Percentiles rank a stretch among this genome's conserved stretches.
Conservation (phyloP, 2,113 vertebrate genomes). For the Solea solea region DNA sequence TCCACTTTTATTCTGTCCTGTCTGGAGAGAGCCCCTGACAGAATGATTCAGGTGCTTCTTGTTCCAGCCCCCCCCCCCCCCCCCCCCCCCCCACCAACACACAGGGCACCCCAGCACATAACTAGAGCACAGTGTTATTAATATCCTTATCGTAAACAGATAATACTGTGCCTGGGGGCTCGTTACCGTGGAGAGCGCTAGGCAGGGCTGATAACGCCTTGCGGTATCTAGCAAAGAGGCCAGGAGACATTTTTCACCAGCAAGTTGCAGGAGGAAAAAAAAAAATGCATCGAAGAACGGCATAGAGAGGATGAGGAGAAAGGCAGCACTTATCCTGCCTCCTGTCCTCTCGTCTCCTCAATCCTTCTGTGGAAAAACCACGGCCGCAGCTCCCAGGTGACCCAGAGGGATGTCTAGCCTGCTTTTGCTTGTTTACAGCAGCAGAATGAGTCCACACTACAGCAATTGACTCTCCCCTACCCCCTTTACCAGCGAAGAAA, state of each 20-base stretch:
- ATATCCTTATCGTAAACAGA: slow-evolving; percentile 82
- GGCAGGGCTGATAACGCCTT: slow-evolving; percentile 67
- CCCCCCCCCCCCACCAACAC: slow-evolving; percentile 10
- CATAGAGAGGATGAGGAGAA: slow-evolving; percentile 22
- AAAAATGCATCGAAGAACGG: slow-evolving; percentile 5
- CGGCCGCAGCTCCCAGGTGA: slow-evolving; percentile 41
- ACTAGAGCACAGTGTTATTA: slow-evolving; percentile 76
- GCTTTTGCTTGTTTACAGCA: slow-evolving; percentile 51
- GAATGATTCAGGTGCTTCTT: slow-evolving; percentile 65
- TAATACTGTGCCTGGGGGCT: slow-evolving; percentile 75
- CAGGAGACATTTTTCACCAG: slow-evolving; percentile 68
- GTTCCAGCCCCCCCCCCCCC: neutral
- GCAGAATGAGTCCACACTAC: slow-evolving; percentile 19
- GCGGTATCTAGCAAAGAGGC: slow-evolving; percentile 57
- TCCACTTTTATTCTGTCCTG: slow-evolving; percentile 25
- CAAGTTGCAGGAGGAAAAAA: slow-evolving; percentile 37
- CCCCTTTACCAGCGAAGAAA: slow-evolving; percentile 3
- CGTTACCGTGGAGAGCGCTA: slow-evolving; percentile 65
- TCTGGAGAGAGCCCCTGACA: slow-evolving; percentile 59
- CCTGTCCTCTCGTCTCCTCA: slow-evolving; percentile 24
- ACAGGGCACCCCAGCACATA: slow-evolving; percentile 57
- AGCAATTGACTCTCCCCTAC: slow-evolving; percentile 9
- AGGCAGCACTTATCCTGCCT: slow-evolving; percentile 52
- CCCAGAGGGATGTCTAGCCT: slow-evolving; percentile 32
- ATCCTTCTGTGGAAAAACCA: slow-evolving; percentile 43